A percentile compares a stretch with the other conserved stretches of the same genome.
Conservation (phyloP, 1,140 invertebrate species). For the Nephotettix cincticeps region DNA sequence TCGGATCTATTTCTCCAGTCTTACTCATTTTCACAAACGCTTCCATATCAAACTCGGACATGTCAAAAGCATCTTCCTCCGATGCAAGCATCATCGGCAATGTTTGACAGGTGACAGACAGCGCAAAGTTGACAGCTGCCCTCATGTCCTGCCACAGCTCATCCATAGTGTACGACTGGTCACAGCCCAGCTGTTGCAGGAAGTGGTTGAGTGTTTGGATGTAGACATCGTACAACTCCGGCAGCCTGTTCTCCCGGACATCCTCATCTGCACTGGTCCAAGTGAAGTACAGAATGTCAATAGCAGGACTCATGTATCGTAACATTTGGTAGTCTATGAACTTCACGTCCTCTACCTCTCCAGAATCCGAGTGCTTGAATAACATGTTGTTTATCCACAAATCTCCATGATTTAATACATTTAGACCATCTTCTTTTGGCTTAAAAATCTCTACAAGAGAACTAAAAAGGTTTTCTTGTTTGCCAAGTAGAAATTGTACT, state of each 20-base stretch:
- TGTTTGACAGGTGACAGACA: not conserved
- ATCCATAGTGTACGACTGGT: not conserved
- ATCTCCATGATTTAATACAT: constrained; percentile 65
- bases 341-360: constrained; percentile 52
- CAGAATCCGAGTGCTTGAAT: constrained; percentile 55
- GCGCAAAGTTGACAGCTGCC: not conserved
- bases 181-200: not conserved
- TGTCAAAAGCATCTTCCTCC: not conserved
- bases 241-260: constrained; percentile 41
- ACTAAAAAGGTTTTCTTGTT: not conserved
- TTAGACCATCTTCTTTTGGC: constrained; percentile 45
- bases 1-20: too few species aligned
- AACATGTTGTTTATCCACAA: constrained; percentile 67
- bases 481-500: not conserved
- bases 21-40: not conserved
- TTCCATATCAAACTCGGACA: not conserved
- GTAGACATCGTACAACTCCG: constrained; percentile 24
- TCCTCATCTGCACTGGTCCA: constrained; percentile 51
- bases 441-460: not conserved
- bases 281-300: constrained; percentile 60
- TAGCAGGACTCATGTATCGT: constrained; percentile 50
- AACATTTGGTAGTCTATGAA: constrained; percentile 65
- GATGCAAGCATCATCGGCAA: not conserved
- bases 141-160: not conserved
- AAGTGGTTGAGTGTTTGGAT: not conserved